Evolutionary conservation across 1,140 invertebrate genomes (phyloP).

Genomic region (Dendrolimus punctatus): DNA sequence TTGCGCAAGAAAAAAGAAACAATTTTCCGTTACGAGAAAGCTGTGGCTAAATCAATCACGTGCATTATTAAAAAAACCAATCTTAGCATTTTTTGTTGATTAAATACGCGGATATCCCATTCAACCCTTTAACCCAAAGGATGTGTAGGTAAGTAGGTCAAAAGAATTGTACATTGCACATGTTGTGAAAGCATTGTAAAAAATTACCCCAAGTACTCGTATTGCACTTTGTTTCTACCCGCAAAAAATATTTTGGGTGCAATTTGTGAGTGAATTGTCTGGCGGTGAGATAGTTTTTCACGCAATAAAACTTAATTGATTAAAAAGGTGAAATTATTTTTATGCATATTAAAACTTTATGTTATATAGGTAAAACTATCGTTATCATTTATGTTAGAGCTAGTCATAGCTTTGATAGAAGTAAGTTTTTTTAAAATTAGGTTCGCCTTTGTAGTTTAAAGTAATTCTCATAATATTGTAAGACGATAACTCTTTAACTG

Average conservation of each 20-base stretch:
- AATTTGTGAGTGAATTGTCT: constrained; percentile 54
- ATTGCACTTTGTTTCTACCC: constrained; percentile 55
- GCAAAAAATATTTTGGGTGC: constrained; percentile 54
- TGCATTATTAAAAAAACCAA: neutral
- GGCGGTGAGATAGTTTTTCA: constrained; percentile 29
- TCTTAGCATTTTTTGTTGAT: constrained; percentile 16
- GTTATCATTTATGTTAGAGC: too few relatives aligned
- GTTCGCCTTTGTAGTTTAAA: too few relatives aligned
- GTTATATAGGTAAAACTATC: too few relatives aligned
- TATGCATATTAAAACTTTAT: too few relatives aligned
- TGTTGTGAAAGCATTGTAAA: constrained; percentile 65
- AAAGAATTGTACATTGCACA: constrained; percentile 60
- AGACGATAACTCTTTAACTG: too few relatives aligned
- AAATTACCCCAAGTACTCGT: constrained; percentile 42
- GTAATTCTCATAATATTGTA: too few relatives aligned
- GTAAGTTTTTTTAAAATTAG: too few relatives aligned
- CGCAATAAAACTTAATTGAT: constrained; percentile 1
- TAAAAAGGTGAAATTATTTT: too few relatives aligned
- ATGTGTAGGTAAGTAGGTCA: constrained; percentile 69
- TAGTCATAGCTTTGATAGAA: too few relatives aligned
- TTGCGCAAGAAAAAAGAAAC: too few relatives aligned
- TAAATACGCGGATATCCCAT: constrained; percentile 51
- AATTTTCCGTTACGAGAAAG: too few relatives aligned
- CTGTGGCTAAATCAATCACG: too few relatives aligned
- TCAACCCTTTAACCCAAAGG: constrained; percentile 64